These are phyloP conservation scores for Tetropium fuscum DNA, from an alignment of 2,888 invertebrate species.

Conservation along the genomic window DNA sequence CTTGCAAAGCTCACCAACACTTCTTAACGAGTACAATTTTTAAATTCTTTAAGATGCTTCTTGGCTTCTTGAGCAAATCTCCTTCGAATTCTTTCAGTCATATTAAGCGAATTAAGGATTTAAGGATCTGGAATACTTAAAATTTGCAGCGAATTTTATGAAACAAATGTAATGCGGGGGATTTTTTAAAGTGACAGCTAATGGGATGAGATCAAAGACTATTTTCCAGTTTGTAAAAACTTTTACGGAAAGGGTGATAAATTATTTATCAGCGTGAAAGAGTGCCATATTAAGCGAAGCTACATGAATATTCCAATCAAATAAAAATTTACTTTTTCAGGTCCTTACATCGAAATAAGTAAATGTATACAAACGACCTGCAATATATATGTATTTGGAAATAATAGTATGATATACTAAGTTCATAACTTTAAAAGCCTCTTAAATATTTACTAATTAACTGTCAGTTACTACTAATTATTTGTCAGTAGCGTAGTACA, in stretches of 20 bases:
- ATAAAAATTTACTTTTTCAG: not conserved
- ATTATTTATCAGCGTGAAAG: conserved; percentile 6
- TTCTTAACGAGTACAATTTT: conserved; percentile 64
- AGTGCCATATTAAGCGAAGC: not conserved
- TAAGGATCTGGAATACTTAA: conserved; percentile 39
- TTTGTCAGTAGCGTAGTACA: no score
- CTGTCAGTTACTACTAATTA: no score
- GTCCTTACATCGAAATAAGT: not conserved
- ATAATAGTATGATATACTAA: no score
- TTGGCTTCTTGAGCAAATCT: conserved; percentile 61
- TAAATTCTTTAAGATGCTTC: conserved; percentile 61
- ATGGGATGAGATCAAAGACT: conserved; percentile 33
- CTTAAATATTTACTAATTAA: no score
- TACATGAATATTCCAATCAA: not conserved
- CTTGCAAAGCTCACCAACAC: conserved; percentile 16
- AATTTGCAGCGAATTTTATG: conserved; percentile 37
- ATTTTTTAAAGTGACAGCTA: conserved; percentile 35
- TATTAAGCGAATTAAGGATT: conserved; percentile 56
- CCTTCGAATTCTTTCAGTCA: conserved; percentile 48
- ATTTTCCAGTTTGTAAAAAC: conserved; percentile 16
- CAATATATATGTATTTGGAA: no score
- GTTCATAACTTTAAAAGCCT: no score
- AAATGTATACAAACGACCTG: no score
- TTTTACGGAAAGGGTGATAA: not conserved
- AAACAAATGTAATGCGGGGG: conserved; percentile 45